phyloP scores from a whole-genome alignment of 53 echinoderm and acorn worm species.

The Holothuria leucospilota region DNA sequence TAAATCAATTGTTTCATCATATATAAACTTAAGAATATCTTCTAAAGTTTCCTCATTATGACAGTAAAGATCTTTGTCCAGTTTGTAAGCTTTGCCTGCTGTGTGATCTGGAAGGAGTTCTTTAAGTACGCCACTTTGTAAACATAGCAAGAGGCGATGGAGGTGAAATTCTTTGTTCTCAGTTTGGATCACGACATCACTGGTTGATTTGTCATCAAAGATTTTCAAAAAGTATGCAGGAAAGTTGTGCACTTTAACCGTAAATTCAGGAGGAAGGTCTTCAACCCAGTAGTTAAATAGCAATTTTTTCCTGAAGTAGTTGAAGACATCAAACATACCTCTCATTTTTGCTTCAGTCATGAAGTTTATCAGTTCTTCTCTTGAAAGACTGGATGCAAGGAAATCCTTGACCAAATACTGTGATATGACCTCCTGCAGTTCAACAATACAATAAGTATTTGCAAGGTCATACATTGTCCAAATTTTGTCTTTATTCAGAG shows the following conservation, averaged over 20 bases:
- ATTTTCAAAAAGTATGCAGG: background rate
- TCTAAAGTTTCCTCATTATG: background rate
- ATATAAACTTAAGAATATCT: slow-evolving; percentile 3
- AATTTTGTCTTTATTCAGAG: background rate
- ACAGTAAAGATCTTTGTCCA: background rate
- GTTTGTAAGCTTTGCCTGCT: too few species aligned
- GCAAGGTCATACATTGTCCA: slow-evolving; percentile 6
- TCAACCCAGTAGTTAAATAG: background rate
- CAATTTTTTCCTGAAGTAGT: background rate
- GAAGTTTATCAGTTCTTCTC: background rate
- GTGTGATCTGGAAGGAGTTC: background rate
- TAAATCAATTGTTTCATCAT: background rate
- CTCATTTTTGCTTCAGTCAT: background rate
- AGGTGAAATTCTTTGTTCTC: background rate
- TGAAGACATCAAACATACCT: background rate
- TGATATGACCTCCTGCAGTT: background rate
- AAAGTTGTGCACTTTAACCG: background rate
- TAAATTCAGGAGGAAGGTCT: background rate
- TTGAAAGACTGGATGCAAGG: too few species aligned
- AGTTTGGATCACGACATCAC: background rate
- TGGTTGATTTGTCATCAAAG: slow-evolving; percentile 6
- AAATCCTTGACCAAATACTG: too few species aligned
- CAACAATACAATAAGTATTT: background rate
- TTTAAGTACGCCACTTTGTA: background rate
- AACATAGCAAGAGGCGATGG: background rate